Conservation (phyloP, 2,113 vertebrate species). For the Grus americana region DNA sequence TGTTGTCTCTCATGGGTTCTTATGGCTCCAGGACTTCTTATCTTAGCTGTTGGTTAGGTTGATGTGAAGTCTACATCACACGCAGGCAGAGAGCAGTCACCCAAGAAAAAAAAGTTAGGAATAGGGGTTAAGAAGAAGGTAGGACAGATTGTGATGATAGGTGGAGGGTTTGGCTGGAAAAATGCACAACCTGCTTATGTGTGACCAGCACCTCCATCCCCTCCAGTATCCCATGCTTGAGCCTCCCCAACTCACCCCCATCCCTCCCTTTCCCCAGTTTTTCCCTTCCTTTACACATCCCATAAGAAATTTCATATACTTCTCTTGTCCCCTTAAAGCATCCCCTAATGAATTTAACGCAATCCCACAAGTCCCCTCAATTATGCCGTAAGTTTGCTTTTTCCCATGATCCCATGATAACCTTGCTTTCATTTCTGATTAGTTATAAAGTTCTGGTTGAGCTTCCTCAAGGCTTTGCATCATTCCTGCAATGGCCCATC, state of each 20-base stretch:
- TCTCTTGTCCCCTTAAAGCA: background rate
- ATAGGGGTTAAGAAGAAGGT: background rate
- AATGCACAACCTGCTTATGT: background rate
- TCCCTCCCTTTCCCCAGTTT: background rate
- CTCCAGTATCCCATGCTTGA: background rate
- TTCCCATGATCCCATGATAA: background rate
- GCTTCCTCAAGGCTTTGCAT: background rate
- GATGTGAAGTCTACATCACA: background rate
- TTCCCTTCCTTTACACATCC: background rate
- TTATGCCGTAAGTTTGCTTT: background rate
- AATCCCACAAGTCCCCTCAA: background rate
- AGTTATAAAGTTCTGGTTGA: background rate
- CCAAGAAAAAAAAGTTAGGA: background rate
- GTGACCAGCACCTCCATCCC: background rate
- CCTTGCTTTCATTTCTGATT: background rate
- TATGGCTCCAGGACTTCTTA: background rate
- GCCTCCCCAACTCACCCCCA: background rate
- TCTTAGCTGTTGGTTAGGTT: background rate
- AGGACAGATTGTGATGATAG: background rate
- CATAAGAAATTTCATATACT: background rate
- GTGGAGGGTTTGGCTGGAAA: background rate
- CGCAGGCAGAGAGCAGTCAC: accelerated
- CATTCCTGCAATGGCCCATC: background rate
- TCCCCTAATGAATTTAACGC: background rate
- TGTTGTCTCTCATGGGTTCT: background rate